Base-by-base conservation (phyloP, 2,888 invertebrate genomes). In the Drosophila maculinotata region DNA sequence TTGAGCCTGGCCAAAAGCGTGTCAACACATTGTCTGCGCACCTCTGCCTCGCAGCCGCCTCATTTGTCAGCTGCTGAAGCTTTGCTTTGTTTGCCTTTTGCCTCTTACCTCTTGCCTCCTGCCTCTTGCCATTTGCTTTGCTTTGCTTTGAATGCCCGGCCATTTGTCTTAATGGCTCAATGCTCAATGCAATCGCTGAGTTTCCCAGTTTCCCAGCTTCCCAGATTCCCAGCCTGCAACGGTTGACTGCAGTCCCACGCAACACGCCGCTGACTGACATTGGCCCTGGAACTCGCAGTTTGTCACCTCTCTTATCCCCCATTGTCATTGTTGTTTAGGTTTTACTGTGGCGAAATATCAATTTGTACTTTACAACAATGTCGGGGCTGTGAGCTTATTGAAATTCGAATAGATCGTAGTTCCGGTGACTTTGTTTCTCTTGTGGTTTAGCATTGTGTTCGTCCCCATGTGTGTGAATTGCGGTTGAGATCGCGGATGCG, bases 131-230 rank as follows among this genome's bases (percentile, higher is more conserved):
- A 10, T 66, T 63, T 56, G 42, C 65, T 39, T 63, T 52, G 63
- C 53, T 44, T 64, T 52, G 59, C 39, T 53, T 59, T 68, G 62
- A 77, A 72, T 62, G 60, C 53, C 48, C 41, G 48, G 56, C 85
- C 66, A 88, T 84, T 88, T 87, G 88, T 84, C 84, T 84, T 79
- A 63, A 86, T 84, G 80, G 69, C 83, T 75, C 81, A 83, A 81
- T 79, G 69, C 83, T 75, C 81, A 83, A 81, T 79, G 81, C 87
- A 83, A 51, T 75, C 54, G 51, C 31, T 31, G 56, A 49, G 64
- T 58, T 54, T 56, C 35, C 39, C 39, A 52, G 47, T 56, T 54
- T 54, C 56, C 17, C 56, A 39, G 54, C 47, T 66, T 76, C 79
- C 73, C 81, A 74, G 57, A 33, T 44, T 48, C 36, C 7, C 56